These are phyloP conservation scores for Protobothrops mucrosquamatus DNA, from an alignment of 2,113 vertebrate genomes.

Conservation along the genomic window DNA sequence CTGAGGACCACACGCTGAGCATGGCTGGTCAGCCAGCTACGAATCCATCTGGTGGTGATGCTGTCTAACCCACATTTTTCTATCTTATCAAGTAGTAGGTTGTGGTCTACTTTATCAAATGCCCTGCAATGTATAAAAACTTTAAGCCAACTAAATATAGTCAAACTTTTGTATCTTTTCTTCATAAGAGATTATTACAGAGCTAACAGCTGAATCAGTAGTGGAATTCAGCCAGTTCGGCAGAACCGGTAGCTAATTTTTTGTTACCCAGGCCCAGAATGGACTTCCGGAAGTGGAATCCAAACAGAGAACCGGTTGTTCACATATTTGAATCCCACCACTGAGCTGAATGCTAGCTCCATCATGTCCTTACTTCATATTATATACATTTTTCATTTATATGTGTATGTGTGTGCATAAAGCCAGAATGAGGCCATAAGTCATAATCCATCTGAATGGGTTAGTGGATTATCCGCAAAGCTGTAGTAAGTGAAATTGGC, in stretches of 20 bases:
- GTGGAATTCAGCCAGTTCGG: no score
- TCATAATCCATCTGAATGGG: background rate
- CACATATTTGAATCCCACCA: no score
- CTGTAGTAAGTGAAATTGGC: background rate
- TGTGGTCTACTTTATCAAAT: no score
- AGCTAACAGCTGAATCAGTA: background rate
- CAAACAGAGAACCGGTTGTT: no score
- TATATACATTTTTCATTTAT: background rate
- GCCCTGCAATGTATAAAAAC: background rate
- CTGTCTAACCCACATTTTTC: no score
- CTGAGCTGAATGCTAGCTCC: background rate
- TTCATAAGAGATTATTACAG: background rate
- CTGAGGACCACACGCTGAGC: no score
- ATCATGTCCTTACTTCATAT: background rate
- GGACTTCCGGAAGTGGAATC: no score
- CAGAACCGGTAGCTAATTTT: no score
- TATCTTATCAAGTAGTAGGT: no score
- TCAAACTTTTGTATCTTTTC: background rate
- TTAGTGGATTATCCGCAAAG: background rate
- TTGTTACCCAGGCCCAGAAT: no score
- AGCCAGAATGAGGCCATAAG: background rate
- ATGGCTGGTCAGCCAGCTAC: no score
- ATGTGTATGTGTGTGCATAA: background rate
- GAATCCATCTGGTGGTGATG: no score
- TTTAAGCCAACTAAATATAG: background rate